Conservation (phyloP, 2,113 vertebrate species). For the Myrmecophaga tridactyla region DNA sequence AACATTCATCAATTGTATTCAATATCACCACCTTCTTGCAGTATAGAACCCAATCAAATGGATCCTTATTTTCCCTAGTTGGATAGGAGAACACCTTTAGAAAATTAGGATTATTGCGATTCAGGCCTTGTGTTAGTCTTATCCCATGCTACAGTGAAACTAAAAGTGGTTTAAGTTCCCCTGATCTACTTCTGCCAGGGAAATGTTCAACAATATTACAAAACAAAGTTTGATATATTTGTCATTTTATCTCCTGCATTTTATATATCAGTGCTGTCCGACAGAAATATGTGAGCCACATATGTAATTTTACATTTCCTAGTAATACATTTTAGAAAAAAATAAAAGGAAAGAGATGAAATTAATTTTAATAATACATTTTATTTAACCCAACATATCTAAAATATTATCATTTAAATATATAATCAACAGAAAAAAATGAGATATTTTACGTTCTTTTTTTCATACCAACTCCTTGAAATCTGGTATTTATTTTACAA, state of each 20-base stretch:
- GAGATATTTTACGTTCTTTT: not conserved
- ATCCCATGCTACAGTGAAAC: not conserved
- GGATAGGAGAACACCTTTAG: not conserved
- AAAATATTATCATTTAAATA: conserved; percentile 2
- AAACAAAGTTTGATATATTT: not conserved
- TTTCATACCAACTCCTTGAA: not conserved
- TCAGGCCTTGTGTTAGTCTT: not conserved
- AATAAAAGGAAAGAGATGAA: not conserved
- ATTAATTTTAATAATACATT: not conserved
- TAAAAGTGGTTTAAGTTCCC: not conserved
- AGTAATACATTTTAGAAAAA: not conserved
- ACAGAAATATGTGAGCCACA: not conserved
- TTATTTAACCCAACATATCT: not conserved
- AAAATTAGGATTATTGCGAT: not conserved
- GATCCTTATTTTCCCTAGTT: not conserved
- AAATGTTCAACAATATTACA: conserved; percentile 12
- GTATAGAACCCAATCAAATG: not conserved
- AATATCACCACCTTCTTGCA: not conserved
- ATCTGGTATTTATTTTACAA: not conserved
- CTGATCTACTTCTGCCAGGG: not conserved
- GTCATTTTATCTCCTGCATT: not conserved
- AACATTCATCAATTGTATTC: not conserved
- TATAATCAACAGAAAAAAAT: not conserved
- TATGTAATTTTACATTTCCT: not conserved
- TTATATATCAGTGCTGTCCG: not conserved